phyloP scores from a whole-genome alignment of 2,113 vertebrate genomes.

The Hyperopisus bebe region DNA sequence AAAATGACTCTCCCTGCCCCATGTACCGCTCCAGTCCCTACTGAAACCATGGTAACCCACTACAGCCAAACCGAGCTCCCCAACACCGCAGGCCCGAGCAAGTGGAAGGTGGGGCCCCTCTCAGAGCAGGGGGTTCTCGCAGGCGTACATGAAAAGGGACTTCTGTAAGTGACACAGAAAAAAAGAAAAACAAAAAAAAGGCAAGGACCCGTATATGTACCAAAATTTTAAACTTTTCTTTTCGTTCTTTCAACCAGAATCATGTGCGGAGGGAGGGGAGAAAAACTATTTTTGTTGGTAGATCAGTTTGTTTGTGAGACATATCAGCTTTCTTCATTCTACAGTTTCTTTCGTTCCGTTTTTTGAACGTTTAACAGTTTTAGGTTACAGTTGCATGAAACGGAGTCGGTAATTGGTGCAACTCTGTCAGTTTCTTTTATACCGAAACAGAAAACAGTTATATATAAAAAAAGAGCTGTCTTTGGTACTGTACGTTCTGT shows the following conservation, averaged over 20 bases:
- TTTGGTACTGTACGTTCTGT: conserved; percentile 29
- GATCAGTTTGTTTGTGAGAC: conserved; percentile 78
- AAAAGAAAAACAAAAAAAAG: conserved; percentile 20
- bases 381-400: conserved; percentile 70
- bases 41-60: conserved; percentile 79
- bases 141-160: conserved; percentile 49
- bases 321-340: conserved; percentile 70
- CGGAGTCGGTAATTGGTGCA: conserved; percentile 57
- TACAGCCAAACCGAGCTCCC: conserved; percentile 64
- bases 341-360: conserved; percentile 70
- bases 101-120: not conserved
- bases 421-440: conserved; percentile 51
- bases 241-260: conserved; percentile 51
- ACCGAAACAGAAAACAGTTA: conserved; percentile 24
- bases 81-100: conserved; percentile 36
- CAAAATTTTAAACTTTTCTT: conserved; percentile 64
- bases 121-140: conserved; percentile 47
- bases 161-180: conserved; percentile 38
- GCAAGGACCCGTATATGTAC: conserved; percentile 58
- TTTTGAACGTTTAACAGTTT: conserved; percentile 52
- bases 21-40: conserved; percentile 91
- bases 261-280: not conserved
- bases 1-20: conserved; percentile 91
- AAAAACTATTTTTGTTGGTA: conserved; percentile 43
- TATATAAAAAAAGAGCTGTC: conserved; percentile 27